Conservation (phyloP, 1,140 invertebrate genomes). For the Cyphomyrmex costatus region DNA sequence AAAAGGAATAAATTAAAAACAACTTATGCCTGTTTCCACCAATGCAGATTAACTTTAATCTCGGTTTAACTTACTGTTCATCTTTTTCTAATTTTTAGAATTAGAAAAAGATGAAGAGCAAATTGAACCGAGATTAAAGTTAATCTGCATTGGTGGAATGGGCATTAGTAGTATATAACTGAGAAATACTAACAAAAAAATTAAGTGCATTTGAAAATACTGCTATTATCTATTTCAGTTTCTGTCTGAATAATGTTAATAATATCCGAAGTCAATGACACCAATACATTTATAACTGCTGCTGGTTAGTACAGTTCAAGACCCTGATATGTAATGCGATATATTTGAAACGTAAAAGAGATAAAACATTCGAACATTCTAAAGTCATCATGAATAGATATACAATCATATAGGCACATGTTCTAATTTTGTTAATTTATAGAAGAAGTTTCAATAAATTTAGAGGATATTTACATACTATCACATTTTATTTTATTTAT, state of each 20-base stretch:
- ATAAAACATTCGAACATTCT: constrained; percentile 65
- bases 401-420: background rate
- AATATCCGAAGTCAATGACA: constrained; percentile 75
- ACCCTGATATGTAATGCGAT: constrained; percentile 73
- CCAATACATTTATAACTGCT: constrained; percentile 68
- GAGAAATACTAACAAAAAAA: no score
- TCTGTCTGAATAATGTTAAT: constrained; percentile 56
- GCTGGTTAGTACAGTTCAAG: constrained; percentile 69
- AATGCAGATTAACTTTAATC: no score
- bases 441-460: background rate
- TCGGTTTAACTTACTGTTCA: no score
- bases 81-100: no score
- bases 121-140: no score
- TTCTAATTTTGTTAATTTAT: constrained; percentile 4
- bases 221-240: constrained; percentile 39
- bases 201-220: constrained; percentile 45
- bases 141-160: no score
- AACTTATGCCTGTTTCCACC: no score
- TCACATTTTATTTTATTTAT: background rate
- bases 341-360: constrained; percentile 70
- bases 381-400: constrained; percentile 20
- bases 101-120: no score
- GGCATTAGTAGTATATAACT: no score
- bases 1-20: background rate
- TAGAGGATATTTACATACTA: no score